Evolutionary conservation across 2,113 vertebrate species (phyloP).

Genomic region (Erpornis zantholeuca): DNA sequence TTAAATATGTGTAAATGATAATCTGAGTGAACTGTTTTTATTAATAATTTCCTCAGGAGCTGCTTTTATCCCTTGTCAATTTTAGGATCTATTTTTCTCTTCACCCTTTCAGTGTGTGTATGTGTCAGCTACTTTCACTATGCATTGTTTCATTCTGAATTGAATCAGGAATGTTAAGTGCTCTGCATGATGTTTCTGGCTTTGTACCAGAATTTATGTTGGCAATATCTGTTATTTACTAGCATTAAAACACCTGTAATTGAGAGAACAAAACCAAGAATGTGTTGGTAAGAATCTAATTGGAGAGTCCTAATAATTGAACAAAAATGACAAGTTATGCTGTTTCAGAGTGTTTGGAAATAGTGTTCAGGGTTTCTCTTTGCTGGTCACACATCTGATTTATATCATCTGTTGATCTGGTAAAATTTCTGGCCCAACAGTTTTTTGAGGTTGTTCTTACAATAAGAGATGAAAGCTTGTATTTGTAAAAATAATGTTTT

Average conservation of each 20-base stretch:
- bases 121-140: not conserved
- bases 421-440: not conserved
- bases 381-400: not conserved
- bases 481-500: not conserved
- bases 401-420: not conserved
- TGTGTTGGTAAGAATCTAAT: not conserved
- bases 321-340: not conserved
- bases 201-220: not conserved
- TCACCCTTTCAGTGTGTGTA: not conserved
- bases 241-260: not conserved
- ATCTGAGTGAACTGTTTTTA: not conserved
- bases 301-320: not conserved
- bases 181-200: not conserved
- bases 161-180: not conserved
- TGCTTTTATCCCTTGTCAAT: not conserved
- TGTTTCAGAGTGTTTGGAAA: not conserved
- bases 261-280: not conserved
- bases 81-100: not conserved
- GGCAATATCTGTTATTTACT: conserved; percentile 7
- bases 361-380: not conserved
- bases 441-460: not conserved
- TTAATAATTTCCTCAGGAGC: not conserved
- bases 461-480: not conserved
- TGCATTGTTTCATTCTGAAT: not conserved
- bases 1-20: not conserved